Evolutionary conservation across 92 coral and sea anemone species (phyloP).

Genomic region (Plumapathes pennacea): DNA sequence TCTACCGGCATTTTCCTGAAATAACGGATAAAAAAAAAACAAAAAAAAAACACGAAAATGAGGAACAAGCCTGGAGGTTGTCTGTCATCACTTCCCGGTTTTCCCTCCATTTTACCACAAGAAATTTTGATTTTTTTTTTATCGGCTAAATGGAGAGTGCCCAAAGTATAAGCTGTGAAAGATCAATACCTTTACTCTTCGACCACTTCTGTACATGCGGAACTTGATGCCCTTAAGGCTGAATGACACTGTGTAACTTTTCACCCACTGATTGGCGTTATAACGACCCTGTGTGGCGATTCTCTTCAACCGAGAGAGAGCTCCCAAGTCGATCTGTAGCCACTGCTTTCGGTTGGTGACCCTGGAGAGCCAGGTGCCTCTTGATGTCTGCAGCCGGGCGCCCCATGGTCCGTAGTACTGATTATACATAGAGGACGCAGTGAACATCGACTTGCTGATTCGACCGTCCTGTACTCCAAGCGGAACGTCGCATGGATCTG

Average conservation of each 20-base stretch:
- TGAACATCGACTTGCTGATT: conserved; percentile 59
- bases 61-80: too few relatives aligned
- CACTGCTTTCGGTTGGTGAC: conserved; percentile 57
- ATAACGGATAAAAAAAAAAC: too few relatives aligned
- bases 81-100: too few relatives aligned
- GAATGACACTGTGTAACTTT: conserved; percentile 52
- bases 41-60: too few relatives aligned
- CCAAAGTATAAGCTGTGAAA: too few relatives aligned
- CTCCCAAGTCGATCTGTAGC: conserved; percentile 70
- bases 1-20: too few relatives aligned
- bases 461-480: conserved; percentile 85
- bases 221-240: conserved; percentile 65
- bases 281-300: conserved; percentile 73
- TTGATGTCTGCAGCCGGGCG: conserved; percentile 58
- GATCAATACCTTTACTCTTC: conserved; percentile 54
- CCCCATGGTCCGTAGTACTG: conserved; percentile 74
- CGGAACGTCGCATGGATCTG: conserved; percentile 81
- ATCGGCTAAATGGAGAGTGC: too few relatives aligned
- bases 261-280: conserved; percentile 58
- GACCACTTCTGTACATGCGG: conserved; percentile 40
- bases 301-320: conserved; percentile 34
- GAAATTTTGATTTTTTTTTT: too few relatives aligned
- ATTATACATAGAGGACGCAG: conserved; percentile 65
- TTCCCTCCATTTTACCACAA: too few relatives aligned
- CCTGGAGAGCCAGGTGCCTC: conserved; percentile 74